phyloP scores from a whole-genome alignment of 2,113 vertebrate genomes.

The Nannospalax galili region DNA sequence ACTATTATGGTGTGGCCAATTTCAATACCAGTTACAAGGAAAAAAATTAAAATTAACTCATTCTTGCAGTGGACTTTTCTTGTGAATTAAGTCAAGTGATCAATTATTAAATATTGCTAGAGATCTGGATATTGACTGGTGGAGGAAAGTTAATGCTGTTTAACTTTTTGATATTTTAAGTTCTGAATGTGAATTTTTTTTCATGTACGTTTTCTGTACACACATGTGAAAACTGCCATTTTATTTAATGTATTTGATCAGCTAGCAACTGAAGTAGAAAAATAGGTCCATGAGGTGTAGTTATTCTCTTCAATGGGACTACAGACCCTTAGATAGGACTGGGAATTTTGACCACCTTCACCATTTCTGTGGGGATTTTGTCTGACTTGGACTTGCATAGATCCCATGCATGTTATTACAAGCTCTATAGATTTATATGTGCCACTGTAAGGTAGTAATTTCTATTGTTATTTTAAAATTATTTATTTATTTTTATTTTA shows the following conservation, averaged over 20 bases:
- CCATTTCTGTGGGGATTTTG: too few relatives aligned
- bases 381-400: too few relatives aligned
- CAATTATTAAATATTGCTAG: slow-evolving; percentile 25
- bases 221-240: neutral
- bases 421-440: too few relatives aligned
- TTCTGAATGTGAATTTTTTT: neutral
- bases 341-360: too few relatives aligned
- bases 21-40: neutral
- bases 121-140: neutral
- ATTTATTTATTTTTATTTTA: too few relatives aligned
- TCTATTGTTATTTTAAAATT: too few relatives aligned
- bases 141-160: neutral
- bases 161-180: neutral
- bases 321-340: neutral
- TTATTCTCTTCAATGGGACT: slow-evolving; percentile 5
- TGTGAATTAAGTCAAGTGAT: slow-evolving; percentile 29
- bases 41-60: slow-evolving; percentile 14
- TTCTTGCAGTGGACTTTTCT: neutral
- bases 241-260: neutral
- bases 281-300: neutral
- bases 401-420: too few relatives aligned
- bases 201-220: neutral
- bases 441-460: too few relatives aligned
- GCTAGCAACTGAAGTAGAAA: neutral
- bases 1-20: neutral